Evolutionary conservation across 2,888 invertebrate genomes (phyloP), one percentile per base, ranked within the genome.

Genomic region (Mythimna loreyi): DNA sequence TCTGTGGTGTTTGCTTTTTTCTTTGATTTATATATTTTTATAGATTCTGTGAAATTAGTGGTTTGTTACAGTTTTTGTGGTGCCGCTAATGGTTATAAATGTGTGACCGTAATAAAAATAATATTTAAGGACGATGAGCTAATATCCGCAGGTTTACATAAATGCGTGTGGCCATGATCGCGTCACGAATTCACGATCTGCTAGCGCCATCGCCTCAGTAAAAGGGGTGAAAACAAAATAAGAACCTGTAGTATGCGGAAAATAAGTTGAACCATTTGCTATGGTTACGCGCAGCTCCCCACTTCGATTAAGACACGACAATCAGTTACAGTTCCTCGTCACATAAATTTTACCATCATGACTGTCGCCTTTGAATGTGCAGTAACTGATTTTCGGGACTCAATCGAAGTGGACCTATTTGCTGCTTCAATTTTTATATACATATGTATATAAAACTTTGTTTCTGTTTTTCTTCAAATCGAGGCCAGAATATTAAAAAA

Each of bases 1-100:
- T 89, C 84, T 77, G 76, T 82, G 80, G 88, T 94, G 92, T 95
- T 94, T 94, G 91, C 90, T 92, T 93, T 94, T 87, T 94, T 94
- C 89, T 89, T 91, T 94, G 92, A 94, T 95, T 94, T 95, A 93
- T 94, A 91, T 91, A 87, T 87, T 91, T 92, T 94, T 93, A 92
- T 93, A 92, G 91, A 91, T 92, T 92, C 86, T 87, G 90, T 90
- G 87, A 92, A 93, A 94, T 95, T 92, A 92, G 90, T 83, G 94
- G 93, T 93, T 85, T 93, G 86, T 91, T 88, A 88, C 87, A 81
- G 90, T 93, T 93, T 94, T 92, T 91, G 89, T 91, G 85, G 79
- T 77, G 85, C 86, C 90, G 88, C 90, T 94, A 94, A 94, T 95
- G 92, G 92, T 91, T 91, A 89, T 90, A 90, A 94, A 93, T 92